Base-by-base conservation (phyloP, 2,888 invertebrate species). In the Leptopilina syphax region DNA sequence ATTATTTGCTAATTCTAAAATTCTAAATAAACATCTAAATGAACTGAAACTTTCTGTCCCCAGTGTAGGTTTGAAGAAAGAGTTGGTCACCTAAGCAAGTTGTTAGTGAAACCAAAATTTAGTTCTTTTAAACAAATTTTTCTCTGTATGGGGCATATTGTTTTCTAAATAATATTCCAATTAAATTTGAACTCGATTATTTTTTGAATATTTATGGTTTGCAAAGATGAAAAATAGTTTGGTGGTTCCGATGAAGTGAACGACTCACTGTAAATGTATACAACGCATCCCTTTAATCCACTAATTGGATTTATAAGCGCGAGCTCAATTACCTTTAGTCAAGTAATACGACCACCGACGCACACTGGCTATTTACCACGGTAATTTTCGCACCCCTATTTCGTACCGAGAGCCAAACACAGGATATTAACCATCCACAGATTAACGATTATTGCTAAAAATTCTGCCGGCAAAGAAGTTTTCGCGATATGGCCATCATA, bases 281-380 rank as follows among this genome's bases (percentile, higher is more conserved):
- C 78, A 84, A 82, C 66, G 81, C 87, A 84, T 85, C 88, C 88
- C 88, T 86, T 87, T 89, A 91, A 91, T 91, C 91, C 90, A 89
- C 88, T 91, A 92, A 92, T 91, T 90, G 91, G 91, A 91, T 92
- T 92, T 91, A 91, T 91, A 88, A 89, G 89, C 87, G 89, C 87
- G 89, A 88, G 90, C 91, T 91, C 91, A 89, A 91, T 92, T 92
- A 90, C 89, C 89, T 89, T 87, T 88, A 86, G 88, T 90, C 89
- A 87, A 89, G 89, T 88, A 89, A 87, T 85, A 86, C 86, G 86
- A 83, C 84, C 85, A 84, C 82, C 86, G 86, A 84, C 83, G 83
- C 83, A 81, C 84, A 83, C 84, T 80, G 85, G 84, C 84, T 85
- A 88, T 89, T 89, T 88, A 85, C 85, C 85, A 84, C 82, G 77